A percentile compares a stretch with the other conserved stretches of the same genome.
phyloP scores from a whole-genome alignment of 2,797 vertebrate genomes.

The Rhabdomys pumilio region DNA sequence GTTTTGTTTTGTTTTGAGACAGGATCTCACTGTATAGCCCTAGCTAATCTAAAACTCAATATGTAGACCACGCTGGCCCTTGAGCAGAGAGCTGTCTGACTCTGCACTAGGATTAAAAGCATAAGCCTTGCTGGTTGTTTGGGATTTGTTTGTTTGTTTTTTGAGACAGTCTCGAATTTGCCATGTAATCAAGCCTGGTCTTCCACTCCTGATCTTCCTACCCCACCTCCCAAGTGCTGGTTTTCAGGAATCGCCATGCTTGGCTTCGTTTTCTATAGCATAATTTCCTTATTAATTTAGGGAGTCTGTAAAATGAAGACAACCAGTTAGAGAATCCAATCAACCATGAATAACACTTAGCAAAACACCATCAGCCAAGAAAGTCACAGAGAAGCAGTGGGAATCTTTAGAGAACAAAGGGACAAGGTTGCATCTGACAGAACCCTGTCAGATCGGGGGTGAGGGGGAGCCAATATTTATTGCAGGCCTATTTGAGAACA shows the following conservation, averaged over 20 bases:
- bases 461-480: not conserved
- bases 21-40: not conserved
- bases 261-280: not conserved
- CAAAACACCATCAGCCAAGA: conserved; percentile 35
- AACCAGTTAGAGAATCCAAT: not conserved
- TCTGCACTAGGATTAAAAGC: not conserved
- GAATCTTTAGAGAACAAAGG: not conserved
- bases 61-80: not conserved
- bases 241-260: too few species aligned
- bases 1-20: not conserved
- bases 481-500: not conserved
- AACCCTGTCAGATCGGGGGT: not conserved
- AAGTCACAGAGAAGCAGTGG: not conserved
- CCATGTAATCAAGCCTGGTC: not conserved
- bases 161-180: not conserved
- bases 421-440: not conserved
- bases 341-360: not conserved
- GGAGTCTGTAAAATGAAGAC: not conserved
- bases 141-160: too few species aligned
- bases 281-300: not conserved
- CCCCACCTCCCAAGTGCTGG: not conserved
- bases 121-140: not conserved
- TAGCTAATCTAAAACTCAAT: not conserved
- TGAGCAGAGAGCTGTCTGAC: not conserved
- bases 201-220: not conserved